These are phyloP conservation scores for Agelas oroides DNA, from an alignment of 37 sponge, comb jelly and placozoan genomes.

Conservation along the genomic window DNA sequence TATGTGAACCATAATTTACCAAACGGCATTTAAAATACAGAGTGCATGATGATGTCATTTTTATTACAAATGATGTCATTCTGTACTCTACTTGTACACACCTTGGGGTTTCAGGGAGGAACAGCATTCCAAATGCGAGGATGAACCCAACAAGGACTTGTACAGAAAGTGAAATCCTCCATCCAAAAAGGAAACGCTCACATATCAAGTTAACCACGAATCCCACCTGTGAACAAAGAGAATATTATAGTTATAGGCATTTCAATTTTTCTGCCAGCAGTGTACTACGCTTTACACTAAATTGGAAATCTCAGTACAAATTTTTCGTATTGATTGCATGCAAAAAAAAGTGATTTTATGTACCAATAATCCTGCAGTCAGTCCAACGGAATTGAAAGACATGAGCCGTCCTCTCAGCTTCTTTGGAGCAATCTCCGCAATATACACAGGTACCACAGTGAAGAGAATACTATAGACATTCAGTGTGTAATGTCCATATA, in stretches of 20 bases:
- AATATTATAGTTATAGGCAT: too few relatives aligned
- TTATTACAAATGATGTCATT: too few relatives aligned
- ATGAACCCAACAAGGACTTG: conserved; percentile 41
- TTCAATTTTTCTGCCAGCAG: too few relatives aligned
- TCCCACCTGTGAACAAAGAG: background rate
- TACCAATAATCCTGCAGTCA: too few relatives aligned
- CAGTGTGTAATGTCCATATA: background rate
- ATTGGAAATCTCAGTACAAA: background rate
- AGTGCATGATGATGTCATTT: too few relatives aligned
- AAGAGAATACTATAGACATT: background rate
- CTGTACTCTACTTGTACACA: background rate
- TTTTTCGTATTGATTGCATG: too few relatives aligned
- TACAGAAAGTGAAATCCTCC: background rate
- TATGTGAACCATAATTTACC: too few relatives aligned
- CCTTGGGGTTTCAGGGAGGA: conserved; percentile 37
- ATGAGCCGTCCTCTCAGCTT: conserved; percentile 26
- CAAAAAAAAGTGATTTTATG: too few relatives aligned
- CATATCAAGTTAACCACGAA: too few relatives aligned
- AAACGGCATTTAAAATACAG: background rate
- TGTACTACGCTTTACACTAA: too few relatives aligned
- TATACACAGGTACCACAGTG: conserved; percentile 41
- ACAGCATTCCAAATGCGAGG: conserved; percentile 54
- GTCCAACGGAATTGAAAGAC: too few relatives aligned
- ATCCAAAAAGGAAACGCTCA: too few relatives aligned
- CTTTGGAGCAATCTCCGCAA: conserved; percentile 65